Conservation (phyloP, 2,797 vertebrate genomes). For the Rhodeus uyekii region DNA sequence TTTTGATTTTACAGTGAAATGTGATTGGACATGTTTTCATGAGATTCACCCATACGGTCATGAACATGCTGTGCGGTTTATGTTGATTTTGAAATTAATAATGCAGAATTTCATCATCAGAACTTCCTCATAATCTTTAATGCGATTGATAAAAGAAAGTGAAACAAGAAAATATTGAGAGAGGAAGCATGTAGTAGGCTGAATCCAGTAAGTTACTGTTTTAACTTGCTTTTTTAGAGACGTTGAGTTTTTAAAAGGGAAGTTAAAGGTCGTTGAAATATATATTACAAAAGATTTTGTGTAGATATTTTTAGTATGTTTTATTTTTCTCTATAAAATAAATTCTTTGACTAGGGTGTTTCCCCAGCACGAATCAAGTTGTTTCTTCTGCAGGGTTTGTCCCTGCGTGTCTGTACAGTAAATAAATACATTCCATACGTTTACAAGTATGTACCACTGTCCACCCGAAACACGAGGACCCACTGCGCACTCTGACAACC, state of each 20-base stretch:
- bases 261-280: constrained; percentile 53
- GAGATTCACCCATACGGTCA: neutral
- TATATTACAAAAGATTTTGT: constrained; percentile 54
- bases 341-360: constrained; percentile 50
- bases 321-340: constrained; percentile 31
- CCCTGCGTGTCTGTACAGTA: constrained; percentile 65
- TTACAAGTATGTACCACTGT: constrained; percentile 64
- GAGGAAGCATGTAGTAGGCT: constrained; percentile 25
- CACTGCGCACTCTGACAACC: constrained; percentile 44
- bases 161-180: constrained; percentile 14
- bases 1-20: neutral
- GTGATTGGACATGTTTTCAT: neutral
- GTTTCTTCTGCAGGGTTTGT: constrained; percentile 53
- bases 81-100: neutral
- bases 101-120: neutral
- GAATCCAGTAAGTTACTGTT: constrained; percentile 36
- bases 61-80: neutral
- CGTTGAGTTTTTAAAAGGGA: constrained; percentile 57
- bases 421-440: constrained; percentile 67
- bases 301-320: constrained; percentile 45
- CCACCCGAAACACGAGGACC: constrained; percentile 43
- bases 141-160: constrained; percentile 12
- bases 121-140: neutral
- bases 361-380: constrained; percentile 51
- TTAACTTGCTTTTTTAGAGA: constrained; percentile 60